Percentiles rank a stretch among this genome's conserved stretches.
phyloP scores from a whole-genome alignment of 2,888 invertebrate species.

The Lottia scabra region DNA sequence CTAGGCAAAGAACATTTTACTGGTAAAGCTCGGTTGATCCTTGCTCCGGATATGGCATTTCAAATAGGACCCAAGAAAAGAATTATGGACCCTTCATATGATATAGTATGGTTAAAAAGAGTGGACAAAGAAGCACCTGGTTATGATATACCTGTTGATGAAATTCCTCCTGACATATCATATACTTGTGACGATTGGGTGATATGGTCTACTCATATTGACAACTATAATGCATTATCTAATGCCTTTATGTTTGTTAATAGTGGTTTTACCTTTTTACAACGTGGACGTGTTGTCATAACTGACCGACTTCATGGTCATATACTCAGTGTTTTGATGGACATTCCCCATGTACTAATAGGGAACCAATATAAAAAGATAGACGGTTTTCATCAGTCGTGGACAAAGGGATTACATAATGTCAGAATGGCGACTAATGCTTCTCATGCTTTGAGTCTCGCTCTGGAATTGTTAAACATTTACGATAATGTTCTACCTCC shows the following conservation, averaged over 20 bases:
- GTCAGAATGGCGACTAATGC: conserved; percentile 10
- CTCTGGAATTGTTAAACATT: background rate
- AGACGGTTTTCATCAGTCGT: conserved; percentile 27
- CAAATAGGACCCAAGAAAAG: conserved; percentile 28
- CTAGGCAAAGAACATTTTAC: conserved; percentile 15
- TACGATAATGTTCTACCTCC: background rate
- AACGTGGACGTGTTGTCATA: conserved; percentile 34
- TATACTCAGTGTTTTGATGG: conserved; percentile 29
- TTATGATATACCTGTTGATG: conserved; percentile 10
- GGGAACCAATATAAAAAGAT: conserved; percentile 32
- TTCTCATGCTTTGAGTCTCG: conserved; percentile 12
- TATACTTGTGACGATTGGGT: conserved; percentile 15
- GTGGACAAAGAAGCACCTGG: conserved; percentile 22
- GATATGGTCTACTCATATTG: conserved; percentile 12
- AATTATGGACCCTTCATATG: conserved; percentile 28
- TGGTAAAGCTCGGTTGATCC: conserved; percentile 9
- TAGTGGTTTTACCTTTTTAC: conserved; percentile 25
- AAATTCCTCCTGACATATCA: conserved; percentile 6
- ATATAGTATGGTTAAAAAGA: conserved; percentile 34
- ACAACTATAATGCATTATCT: conserved; percentile 15
- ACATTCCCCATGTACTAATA: conserved; percentile 38
- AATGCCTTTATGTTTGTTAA: conserved; percentile 20
- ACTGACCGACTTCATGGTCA: conserved; percentile 40
- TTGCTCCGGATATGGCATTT: conserved; percentile 38
- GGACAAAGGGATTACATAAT: conserved; percentile 24